Percentiles rank a stretch among this genome's conserved stretches.
These are phyloP conservation scores for Aviceda subcristata DNA, from an alignment of 2,113 vertebrate genomes.

Conservation along the genomic window DNA sequence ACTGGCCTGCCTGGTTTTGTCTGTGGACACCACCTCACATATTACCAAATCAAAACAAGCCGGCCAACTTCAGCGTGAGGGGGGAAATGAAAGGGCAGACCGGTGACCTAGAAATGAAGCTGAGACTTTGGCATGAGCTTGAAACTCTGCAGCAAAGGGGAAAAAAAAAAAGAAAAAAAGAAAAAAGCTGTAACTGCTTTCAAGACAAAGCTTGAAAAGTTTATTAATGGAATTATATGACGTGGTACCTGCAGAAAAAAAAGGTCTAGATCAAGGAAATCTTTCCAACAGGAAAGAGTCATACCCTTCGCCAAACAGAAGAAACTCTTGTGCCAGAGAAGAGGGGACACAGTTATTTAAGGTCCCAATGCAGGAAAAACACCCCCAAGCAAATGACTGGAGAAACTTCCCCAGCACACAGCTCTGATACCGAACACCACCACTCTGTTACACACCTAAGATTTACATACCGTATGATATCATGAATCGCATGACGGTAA, in stretches of 20 bases:
- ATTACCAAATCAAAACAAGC: constrained; percentile 58
- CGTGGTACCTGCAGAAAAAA: neutral
- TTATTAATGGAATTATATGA: neutral
- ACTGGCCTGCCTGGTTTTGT: constrained; percentile 43
- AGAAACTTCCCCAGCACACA: neutral
- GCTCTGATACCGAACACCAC: neutral
- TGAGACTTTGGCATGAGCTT: neutral
- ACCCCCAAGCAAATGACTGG: neutral
- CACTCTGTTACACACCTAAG: neutral
- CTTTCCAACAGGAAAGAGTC: neutral
- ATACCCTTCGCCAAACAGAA: neutral
- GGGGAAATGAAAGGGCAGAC: constrained; percentile 54
- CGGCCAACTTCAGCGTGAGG: neutral
- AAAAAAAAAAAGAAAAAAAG: too few species aligned
- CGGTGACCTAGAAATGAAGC: constrained; percentile 47
- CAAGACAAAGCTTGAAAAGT: constrained; percentile 1
- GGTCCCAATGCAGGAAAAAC: neutral
- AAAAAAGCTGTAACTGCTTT: neutral
- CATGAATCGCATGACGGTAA: fast-evolving
- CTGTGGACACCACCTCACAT: constrained; percentile 38
- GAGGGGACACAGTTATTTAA: neutral
- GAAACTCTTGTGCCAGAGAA: neutral
- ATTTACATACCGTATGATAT: neutral
- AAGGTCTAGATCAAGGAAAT: neutral
- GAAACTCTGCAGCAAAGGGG: neutral